Conservation (phyloP, 2,113 vertebrate genomes). For the Choloepus hoffmanni region DNA sequence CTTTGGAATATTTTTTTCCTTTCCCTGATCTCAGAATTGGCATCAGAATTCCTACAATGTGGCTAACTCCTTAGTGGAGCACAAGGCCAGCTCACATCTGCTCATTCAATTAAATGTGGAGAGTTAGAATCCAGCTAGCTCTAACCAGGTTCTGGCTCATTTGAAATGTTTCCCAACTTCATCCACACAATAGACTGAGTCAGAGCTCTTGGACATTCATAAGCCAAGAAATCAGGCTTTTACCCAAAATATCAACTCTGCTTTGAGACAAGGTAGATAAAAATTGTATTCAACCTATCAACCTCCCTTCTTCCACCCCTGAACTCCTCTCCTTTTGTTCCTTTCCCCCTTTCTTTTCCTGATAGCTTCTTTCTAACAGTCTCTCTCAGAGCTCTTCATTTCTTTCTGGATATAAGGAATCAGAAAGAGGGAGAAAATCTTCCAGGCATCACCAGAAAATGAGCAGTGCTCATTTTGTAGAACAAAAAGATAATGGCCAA, state of each 20-base stretch:
- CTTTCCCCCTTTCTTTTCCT: neutral
- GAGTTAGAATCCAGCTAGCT: neutral
- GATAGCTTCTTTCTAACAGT: neutral
- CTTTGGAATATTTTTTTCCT: neutral
- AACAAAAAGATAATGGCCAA: slow-evolving; percentile 83
- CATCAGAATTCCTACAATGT: neutral
- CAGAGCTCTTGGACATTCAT: slow-evolving; percentile 2
- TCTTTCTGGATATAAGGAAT: slow-evolving; percentile 47
- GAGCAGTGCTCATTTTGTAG: slow-evolving; percentile 76
- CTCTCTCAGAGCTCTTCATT: slow-evolving; percentile 61
- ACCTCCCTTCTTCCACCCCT: neutral
- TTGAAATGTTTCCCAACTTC: slow-evolving; percentile 29
- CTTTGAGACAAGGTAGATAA: slow-evolving; percentile 6
- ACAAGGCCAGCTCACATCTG: slow-evolving; percentile 14
- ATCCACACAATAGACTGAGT: slow-evolving; percentile 6
- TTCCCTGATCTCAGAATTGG: neutral
- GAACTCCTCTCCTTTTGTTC: neutral
- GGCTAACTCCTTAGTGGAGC: neutral
- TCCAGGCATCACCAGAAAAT: slow-evolving; percentile 63
- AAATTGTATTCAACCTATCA: neutral
- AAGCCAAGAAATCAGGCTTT: slow-evolving; percentile 52
- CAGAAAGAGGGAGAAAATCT: slow-evolving; percentile 36
- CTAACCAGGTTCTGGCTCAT: neutral
- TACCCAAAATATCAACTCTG: slow-evolving; percentile 24
- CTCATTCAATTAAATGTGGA: neutral